These are phyloP conservation scores for Podiceps cristatus DNA, from an alignment of 2,113 vertebrate genomes.

Conservation along the genomic window DNA sequence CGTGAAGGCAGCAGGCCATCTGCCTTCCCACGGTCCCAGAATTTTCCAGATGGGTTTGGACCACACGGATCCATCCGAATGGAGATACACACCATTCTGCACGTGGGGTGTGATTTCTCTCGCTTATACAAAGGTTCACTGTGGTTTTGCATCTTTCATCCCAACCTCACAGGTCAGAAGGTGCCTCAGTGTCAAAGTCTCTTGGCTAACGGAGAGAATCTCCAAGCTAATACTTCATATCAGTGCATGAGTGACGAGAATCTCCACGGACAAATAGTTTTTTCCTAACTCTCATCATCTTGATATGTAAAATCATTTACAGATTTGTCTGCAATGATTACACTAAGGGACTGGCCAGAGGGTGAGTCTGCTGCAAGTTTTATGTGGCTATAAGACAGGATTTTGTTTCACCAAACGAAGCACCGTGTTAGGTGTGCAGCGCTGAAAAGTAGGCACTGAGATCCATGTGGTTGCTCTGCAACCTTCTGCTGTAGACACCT, in stretches of 20 bases:
- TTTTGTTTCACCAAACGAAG: not conserved
- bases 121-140: not conserved
- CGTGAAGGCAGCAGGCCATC: not conserved
- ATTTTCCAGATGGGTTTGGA: not conserved
- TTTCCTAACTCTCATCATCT: not conserved
- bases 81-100: not conserved
- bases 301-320: not conserved
- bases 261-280: fast-evolving
- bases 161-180: not conserved
- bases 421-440: not conserved
- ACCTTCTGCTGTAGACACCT: not conserved
- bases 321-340: not conserved
- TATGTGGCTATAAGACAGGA: not conserved
- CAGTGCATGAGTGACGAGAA: fast-evolving
- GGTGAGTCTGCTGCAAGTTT: not conserved
- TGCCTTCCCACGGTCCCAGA: not conserved
- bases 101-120: fast-evolving
- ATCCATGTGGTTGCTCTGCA: not conserved
- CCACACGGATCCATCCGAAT: not conserved
- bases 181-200: not conserved
- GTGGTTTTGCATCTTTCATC: not conserved
- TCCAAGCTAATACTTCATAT: not conserved
- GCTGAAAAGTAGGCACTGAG: not conserved
- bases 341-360: not conserved
- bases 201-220: not conserved